Evolutionary conservation across 2,888 invertebrate species (phyloP), one percentile per base, ranked within the genome.

Genomic region (Drosophila stalkeri): DNA sequence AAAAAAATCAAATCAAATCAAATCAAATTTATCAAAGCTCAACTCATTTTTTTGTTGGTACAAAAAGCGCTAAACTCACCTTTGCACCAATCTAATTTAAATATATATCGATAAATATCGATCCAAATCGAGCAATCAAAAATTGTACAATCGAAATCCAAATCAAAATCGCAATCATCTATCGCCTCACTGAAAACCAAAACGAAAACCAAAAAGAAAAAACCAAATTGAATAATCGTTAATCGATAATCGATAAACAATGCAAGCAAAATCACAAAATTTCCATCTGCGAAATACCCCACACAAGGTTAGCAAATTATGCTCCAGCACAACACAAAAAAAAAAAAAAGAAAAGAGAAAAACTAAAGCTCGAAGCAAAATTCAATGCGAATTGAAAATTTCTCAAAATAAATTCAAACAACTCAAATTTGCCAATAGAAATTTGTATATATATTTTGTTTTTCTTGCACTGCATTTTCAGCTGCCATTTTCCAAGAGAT

Each of bases 251-350:
- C 47, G 43, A 67, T 62, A 72, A 82, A 81, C 55, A 71, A 86
- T 86, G 85, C 89, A 89, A 86, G 89, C 85, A 71, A 86, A 86
- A 86, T 82, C 89, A 85, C 82, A 89, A 86, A 86, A 84, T 89
- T 86, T 80, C 80, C 88, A 89, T 80, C 82, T 87, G 85, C 82
- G 87, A 89, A 89, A 87, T 73, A 68, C 77, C 80, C 80, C 89
- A 71, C 89, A 86, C 85, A 86, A 86, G 85, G 85, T 86, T 86
- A 86, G 85, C 88, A 87, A 82, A 77, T 61, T 9, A 54, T 59
- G 64, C 64, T 46, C 52, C 56, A 67, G 37, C 52, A 65, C 37
- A 39, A 14, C 37, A 27, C 27, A 27, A 27, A 27, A 60, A n/a
- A 60, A 39, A 12, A 37, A 14, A 46, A 60, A 63, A 44, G n/a